Base-by-base conservation (phyloP, 2,888 invertebrate genomes). In the Andrena hattorfiana region DNA sequence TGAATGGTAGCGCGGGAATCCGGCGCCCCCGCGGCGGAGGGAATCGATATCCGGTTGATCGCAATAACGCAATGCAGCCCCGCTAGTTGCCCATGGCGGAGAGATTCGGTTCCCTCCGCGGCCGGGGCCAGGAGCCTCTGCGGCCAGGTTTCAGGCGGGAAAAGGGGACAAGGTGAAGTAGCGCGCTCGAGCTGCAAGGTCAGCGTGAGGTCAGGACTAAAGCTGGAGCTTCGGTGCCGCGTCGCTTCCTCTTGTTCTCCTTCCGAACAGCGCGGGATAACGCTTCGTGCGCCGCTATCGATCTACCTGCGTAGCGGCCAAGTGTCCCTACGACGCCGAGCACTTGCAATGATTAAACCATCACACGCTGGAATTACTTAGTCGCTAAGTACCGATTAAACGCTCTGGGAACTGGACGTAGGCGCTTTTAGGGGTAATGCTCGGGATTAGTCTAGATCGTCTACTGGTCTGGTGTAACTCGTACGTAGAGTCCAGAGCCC, bases 121-220 rank as follows among this genome's bases (percentile, higher is more conserved):
- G n/a, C 26, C 63, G 42, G 42, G 26, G n/a, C 26, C 63, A 32
- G 35, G 49, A 71, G 49, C 54, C 28, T 51, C n/a, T 42, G 56
- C 59, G 54, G 74, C 64, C 48, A 60, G 73, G 8, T 56, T 69
- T 66, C 59, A 10, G n/a, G 32, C 54, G 56, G n/a, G 49, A 78
- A 85, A 85, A 6, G 71, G 51, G 86, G 78, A 78, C 86, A 86
- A 87, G 85, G 85, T 82, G 77, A 86, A 77, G 77, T 63, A 51
- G 70, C 26, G 60, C 42, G 73, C 68, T 70, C 59, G 59, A 81
- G 66, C 30, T 26, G 48, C 75, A 83, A 83, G 84, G 83, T 78
- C 74, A 28, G 35, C 51, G 59, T 35, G 75, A 70, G 75, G 67
- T 51, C 70, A 20, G 51, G 79, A 67, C 71, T 69, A 54, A 75